These are phyloP conservation scores for Dolichoris vasculosae DNA, from an alignment of 1,140 invertebrate species.

Conservation along the genomic window DNA sequence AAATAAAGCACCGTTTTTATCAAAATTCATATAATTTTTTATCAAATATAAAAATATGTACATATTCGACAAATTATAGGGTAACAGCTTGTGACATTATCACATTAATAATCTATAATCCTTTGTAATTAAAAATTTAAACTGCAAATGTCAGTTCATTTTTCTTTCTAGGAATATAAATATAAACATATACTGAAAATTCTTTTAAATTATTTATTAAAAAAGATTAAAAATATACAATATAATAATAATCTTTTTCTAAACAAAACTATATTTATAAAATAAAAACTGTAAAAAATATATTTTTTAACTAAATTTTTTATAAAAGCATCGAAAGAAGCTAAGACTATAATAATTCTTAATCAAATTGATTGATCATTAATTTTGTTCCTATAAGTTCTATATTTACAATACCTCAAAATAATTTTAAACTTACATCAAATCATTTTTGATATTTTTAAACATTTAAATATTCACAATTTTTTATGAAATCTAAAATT, in stretches of 20 bases:
- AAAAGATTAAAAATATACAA: no score
- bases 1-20: background rate
- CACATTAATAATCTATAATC: constrained; percentile 3
- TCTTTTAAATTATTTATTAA: no score
- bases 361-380: no score
- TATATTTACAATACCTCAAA: no score
- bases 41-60: background rate
- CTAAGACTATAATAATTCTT: no score
- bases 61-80: constrained; percentile 7
- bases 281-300: no score
- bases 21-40: background rate
- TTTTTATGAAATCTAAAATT: background rate
- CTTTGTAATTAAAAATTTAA: background rate
- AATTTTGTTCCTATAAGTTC: no score
- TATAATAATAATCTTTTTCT: no score
- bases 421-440: no score
- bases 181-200: background rate
- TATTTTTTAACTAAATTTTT: no score
- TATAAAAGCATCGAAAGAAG: no score
- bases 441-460: background rate
- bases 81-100: constrained; percentile 2
- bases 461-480: background rate
- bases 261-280: no score
- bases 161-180: background rate
- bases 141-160: background rate